Conservation (phyloP, 1,140 invertebrate genomes). For the Whitmania pigra region DNA sequence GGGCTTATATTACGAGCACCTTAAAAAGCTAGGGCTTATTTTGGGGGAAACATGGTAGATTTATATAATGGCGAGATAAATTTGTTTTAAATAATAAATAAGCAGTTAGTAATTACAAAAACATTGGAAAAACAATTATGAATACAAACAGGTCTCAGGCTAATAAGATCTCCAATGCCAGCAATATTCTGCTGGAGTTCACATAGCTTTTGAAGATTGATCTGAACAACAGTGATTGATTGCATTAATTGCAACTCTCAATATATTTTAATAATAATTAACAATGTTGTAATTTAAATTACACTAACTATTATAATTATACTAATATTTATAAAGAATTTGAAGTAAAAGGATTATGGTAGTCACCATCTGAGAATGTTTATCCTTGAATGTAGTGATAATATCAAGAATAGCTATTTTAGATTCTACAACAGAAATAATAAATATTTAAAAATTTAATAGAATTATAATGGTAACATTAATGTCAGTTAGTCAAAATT, state of each 20-base stretch:
- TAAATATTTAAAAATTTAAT: neutral
- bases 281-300: neutral
- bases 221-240: neutral
- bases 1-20: no score
- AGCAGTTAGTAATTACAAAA: no score
- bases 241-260: neutral
- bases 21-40: no score
- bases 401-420: no score
- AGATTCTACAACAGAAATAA: no score
- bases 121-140: neutral
- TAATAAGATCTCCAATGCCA: conserved; percentile 59
- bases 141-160: conserved; percentile 49
- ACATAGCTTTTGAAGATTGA: conserved; percentile 64
- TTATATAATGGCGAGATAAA: no score
- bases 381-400: no score
- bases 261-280: no score
- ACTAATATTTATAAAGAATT: no score
- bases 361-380: neutral
- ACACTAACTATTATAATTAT: neutral
- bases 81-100: no score
- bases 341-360: neutral
- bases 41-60: no score
- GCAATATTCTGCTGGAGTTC: conserved; percentile 70
- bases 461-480: neutral
- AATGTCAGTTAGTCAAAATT: neutral